phyloP scores from a whole-genome alignment of 2,888 invertebrate species.

The Apamea anceps region DNA sequence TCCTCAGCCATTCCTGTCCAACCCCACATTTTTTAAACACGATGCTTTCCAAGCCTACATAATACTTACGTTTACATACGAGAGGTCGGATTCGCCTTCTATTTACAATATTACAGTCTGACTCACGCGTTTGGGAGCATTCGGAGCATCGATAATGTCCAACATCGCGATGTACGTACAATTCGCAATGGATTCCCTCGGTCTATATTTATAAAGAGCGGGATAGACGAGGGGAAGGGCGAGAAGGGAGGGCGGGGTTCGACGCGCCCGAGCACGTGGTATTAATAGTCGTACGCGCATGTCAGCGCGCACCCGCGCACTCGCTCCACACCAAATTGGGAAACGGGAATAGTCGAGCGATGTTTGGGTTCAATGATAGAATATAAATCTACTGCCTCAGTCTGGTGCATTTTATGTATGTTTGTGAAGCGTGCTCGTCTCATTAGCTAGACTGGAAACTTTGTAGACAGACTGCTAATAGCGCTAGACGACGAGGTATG shows the following conservation, averaged over 20 bases:
- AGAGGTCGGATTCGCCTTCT: conserved; percentile 51
- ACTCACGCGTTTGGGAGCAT: conserved; percentile 72
- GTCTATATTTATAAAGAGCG: conserved; percentile 83
- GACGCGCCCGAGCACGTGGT: conserved; percentile 79
- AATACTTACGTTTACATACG: conserved; percentile 36
- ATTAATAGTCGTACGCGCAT: conserved; percentile 87
- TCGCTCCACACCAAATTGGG: conserved; percentile 87
- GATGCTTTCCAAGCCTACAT: conserved; percentile 29
- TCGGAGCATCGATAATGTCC: conserved; percentile 71
- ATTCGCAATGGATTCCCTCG: conserved; percentile 85
- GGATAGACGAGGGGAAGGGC: conserved; percentile 73
- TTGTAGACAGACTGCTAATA: conserved; percentile 52
- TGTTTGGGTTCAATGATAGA: conserved; percentile 67
- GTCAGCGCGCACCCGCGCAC: conserved; percentile 76
- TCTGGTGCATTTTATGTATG: conserved; percentile 24
- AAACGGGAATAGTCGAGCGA: conserved; percentile 77
- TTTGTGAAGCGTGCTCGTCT: conserved; percentile 18
- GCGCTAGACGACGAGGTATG: conserved; percentile 43
- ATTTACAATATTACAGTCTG: conserved; percentile 72
- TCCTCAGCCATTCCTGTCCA: conserved; percentile 10
- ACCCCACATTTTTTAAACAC: conserved; percentile 27
- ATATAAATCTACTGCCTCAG: conserved; percentile 28
- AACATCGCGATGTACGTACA: conserved; percentile 67
- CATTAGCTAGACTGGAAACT: conserved; percentile 44
- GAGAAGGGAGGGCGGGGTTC: conserved; percentile 53